phyloP scores from a whole-genome alignment of 2,888 invertebrate genomes.

The Acrobasis consociella region DNA sequence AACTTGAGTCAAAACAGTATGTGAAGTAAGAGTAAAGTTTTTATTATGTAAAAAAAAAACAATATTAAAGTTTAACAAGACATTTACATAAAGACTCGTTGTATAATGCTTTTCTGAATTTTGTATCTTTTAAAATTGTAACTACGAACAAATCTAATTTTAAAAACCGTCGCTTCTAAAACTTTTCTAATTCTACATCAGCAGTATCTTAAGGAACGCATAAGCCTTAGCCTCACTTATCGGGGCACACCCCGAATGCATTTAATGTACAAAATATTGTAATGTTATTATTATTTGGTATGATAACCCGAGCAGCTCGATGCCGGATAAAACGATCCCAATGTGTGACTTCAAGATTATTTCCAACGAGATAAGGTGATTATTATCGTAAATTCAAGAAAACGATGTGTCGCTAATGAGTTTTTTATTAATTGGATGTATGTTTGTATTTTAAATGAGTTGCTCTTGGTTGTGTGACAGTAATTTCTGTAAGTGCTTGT shows the following conservation, averaged over 20 bases:
- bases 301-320: constrained; percentile 66
- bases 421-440: constrained; percentile 40
- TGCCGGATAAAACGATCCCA: constrained; percentile 67
- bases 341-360: constrained; percentile 62
- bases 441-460: constrained; percentile 23
- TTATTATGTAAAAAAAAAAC: too few species aligned
- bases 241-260: constrained; percentile 66
- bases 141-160: background rate
- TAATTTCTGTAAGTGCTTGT: constrained; percentile 19
- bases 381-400: constrained; percentile 49
- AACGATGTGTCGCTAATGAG: constrained; percentile 35
- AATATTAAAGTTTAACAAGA: too few species aligned
- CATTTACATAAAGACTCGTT: too few species aligned
- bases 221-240: constrained; percentile 64
- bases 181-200: constrained; percentile 39
- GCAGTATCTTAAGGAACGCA: constrained; percentile 54
- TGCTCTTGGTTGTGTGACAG: constrained; percentile 13
- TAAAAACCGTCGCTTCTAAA: constrained; percentile 34
- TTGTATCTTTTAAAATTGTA: background rate
- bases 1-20: too few species aligned
- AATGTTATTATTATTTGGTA: constrained; percentile 77
- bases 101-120: too few species aligned
- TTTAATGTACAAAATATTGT: constrained; percentile 79
- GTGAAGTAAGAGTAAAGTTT: too few species aligned
- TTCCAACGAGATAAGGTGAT: constrained; percentile 47